Conservation (phyloP, 2,113 vertebrate genomes). For the Saccopteryx leptura region DNA sequence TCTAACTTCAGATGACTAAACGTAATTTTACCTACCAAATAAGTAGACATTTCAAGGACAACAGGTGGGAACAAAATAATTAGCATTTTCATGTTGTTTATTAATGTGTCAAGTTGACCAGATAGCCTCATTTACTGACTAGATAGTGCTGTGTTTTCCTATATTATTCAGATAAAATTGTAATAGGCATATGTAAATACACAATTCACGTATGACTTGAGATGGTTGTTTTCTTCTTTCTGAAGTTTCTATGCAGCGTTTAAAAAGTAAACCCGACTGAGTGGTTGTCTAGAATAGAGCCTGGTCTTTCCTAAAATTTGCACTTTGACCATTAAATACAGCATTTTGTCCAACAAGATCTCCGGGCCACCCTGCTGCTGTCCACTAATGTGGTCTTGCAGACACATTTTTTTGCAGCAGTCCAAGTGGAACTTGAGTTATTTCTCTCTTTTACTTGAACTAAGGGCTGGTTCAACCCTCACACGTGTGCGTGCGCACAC, state of each 20-base stretch:
- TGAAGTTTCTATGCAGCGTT: neutral
- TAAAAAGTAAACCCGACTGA: neutral
- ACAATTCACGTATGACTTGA: neutral
- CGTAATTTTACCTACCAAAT: neutral
- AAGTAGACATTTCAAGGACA: neutral
- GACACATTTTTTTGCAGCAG: slow-evolving; percentile 67
- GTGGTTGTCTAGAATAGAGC: neutral
- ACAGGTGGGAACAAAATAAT: slow-evolving; percentile 26
- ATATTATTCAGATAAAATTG: neutral
- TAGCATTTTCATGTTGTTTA: neutral
- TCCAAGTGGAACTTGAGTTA: neutral
- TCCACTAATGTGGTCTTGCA: neutral
- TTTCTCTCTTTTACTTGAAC: slow-evolving; percentile 51
- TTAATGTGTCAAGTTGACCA: slow-evolving; percentile 40
- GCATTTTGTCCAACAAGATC: neutral
- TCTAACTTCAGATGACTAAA: neutral
- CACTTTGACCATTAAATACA: neutral
- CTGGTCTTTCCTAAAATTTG: slow-evolving; percentile 42
- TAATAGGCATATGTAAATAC: neutral
- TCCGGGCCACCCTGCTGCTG: neutral
- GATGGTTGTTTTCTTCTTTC: neutral
- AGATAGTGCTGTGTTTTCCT: neutral
- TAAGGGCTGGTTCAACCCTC: slow-evolving; percentile 51
- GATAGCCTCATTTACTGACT: neutral
- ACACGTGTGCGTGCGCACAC: neutral